phyloP scores from a whole-genome alignment of 2,888 invertebrate species.

The Bombylius discolor region DNA sequence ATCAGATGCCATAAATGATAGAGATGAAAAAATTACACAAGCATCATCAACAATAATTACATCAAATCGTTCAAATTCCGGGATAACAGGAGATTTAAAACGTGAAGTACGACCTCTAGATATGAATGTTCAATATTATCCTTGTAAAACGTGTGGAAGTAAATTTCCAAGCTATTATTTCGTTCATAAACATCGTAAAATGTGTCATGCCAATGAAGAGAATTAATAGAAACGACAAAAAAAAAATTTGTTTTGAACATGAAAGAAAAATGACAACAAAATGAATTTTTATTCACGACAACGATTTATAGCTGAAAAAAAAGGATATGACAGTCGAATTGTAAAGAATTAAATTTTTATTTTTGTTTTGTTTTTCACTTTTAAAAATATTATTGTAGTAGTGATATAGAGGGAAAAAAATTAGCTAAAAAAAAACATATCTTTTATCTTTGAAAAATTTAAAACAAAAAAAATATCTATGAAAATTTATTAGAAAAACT shows the following conservation, averaged over 20 bases:
- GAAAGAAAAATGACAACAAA: not conserved
- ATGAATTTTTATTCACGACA: too few species aligned
- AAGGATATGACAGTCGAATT: too few species aligned
- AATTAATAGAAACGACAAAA: conserved; percentile 8
- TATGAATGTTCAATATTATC: conserved; percentile 79
- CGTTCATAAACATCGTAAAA: conserved; percentile 80
- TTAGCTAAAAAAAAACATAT: too few species aligned
- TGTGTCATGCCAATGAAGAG: conserved; percentile 55
- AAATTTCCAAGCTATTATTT: conserved; percentile 91
- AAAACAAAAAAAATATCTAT: too few species aligned
- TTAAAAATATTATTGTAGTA: too few species aligned
- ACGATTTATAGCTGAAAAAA: too few species aligned
- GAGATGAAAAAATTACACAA: not conserved
- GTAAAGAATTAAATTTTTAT: too few species aligned
- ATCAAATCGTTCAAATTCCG: conserved; percentile 5
- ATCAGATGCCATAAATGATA: not conserved
- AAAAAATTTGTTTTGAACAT: not conserved
- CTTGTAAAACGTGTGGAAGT: conserved; percentile 83
- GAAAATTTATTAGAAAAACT: too few species aligned
- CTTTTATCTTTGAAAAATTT: too few species aligned
- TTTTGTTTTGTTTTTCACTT: too few species aligned
- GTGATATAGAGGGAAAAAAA: too few species aligned
- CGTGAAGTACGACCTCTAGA: conserved; percentile 53
- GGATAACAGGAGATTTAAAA: conserved; percentile 24
- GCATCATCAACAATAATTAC: not conserved